These are phyloP conservation scores for Monopis laevigella DNA, from an alignment of 2,888 invertebrate genomes.

Conservation along the genomic window DNA sequence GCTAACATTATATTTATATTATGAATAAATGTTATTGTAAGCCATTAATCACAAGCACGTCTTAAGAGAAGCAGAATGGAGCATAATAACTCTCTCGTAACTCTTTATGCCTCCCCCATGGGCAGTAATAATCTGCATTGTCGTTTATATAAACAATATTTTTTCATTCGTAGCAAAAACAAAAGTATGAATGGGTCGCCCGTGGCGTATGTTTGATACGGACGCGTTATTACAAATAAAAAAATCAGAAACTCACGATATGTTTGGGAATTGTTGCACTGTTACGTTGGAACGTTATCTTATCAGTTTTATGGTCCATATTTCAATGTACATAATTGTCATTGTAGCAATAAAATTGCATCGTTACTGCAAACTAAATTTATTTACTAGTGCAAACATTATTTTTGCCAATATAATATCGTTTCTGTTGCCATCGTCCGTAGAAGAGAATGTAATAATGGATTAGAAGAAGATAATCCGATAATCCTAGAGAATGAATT, in stretches of 20 bases:
- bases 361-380: no score
- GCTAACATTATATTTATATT: neutral
- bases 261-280: conserved; percentile 32
- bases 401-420: no score
- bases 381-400: no score
- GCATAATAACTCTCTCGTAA: conserved; percentile 30
- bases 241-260: conserved; percentile 30
- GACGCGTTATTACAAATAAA: conserved; percentile 35
- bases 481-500: conserved; percentile 9
- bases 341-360: neutral
- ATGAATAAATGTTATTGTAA: neutral
- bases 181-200: conserved; percentile 33
- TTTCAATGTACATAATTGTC: conserved; percentile 14
- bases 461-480: conserved; percentile 9
- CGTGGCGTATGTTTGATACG: conserved; percentile 34
- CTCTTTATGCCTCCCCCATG: conserved; percentile 44
- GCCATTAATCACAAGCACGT: neutral
- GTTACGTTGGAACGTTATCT: conserved; percentile 32
- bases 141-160: conserved; percentile 50
- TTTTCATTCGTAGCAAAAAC: conserved; percentile 47
- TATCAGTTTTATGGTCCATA: conserved; percentile 24
- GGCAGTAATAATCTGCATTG: conserved; percentile 53
- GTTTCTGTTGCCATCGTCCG: neutral
- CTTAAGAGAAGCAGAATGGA: neutral
- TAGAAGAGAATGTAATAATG: conserved; percentile 7